Evolutionary conservation across 2,888 invertebrate genomes (phyloP), one percentile per base, ranked within the genome.

Genomic region (Melanotus villosus): DNA sequence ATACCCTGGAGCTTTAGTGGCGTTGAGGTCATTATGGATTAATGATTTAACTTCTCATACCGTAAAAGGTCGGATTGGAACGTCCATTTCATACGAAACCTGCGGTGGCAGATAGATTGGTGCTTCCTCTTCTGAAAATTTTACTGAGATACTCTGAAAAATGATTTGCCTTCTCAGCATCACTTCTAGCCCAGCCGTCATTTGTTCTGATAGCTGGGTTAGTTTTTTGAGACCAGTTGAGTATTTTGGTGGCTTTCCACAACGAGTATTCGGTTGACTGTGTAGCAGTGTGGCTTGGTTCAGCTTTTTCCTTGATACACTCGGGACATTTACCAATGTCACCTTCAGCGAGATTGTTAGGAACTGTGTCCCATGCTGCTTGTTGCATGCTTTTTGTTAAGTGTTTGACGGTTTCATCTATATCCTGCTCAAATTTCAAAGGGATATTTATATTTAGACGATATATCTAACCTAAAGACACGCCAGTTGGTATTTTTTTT

Each of bases 141-240:
- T 10, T 34, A n/a, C 34, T n/a, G 34, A 34, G n/a, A 21, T n/a
- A n/a, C n/a, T n/a, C n/a, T n/a, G n/a, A n/a, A n/a, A n/a, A n/a
- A n/a, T n/a, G n/a, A n/a, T n/a, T 16, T 43, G 43, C 16, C 10
- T 43, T 43, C 19, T 43, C 16, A 14, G 7, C 43, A 16, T 43
- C 19, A 16, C 16, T 43, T 43, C 19, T 43, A 10, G 43, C 43
- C 43, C 47, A 47, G 23, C n/a, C 47, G n/a, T 43, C 19, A 43
- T 43, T 43, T 43, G 43, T 43, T 43, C 5, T 16, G 16, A 38
- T 43, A 5, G 2, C 7, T 45, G 26, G 18, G 7, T 26, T n/a
- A 2, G 19, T 19, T 45, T 45, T 45, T 26, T 26, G 26, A 26
- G 26, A 7, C 21, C 18, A 16, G 5, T 5, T n/a, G 10, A n/a